Evolutionary conservation across 2,113 vertebrate species (phyloP), one percentile per base, ranked within the genome.

Genomic region (Lepus europaeus): DNA sequence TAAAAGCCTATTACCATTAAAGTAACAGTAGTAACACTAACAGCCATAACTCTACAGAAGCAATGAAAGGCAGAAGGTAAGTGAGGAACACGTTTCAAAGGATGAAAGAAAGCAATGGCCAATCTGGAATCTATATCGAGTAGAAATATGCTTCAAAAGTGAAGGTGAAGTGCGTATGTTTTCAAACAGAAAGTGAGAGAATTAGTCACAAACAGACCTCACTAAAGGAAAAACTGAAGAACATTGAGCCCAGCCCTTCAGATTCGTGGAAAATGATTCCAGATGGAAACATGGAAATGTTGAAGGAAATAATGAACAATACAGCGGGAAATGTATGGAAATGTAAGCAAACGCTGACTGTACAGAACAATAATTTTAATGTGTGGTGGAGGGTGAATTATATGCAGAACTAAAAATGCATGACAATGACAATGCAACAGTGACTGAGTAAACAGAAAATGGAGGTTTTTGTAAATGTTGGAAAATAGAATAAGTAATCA

Each of bases 321-420:
- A 10, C 45, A 87, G 51, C 53, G 68, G 63, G 69, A 93, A 87
- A 80, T 74, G 85, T 14, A 89, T 85, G 84, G 88, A 89, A 70
- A 95, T 89, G 83, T 86, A 66, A 94, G 70, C 17, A 95, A 87
- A 83, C 73, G 77, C 73, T 88, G 73, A 96, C 51, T 59, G 12
- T 73, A 76, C 16, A n/a, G 87, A 90, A 63, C 45, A 93, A 61
- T 36, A 69, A 70, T 95, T 77, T 33, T 49, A 64, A 69, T 70
- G 36, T 85, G 73, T 78, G 36, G 10, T 72, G 53, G 29, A n/a
- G 20, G 45, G 72, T 80, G 69, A 70, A 76, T 91, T 80, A 70
- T 69, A 81, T 31, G 4, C 61, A 85, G 88, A 87, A 69, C 39
- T 49, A 39, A 72, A 51, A 91, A 70, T n/a, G 7, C 33, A 56